Percentiles rank a stretch among this genome's conserved stretches.
Evolutionary conservation across 2,797 vertebrate genomes (phyloP).

Genomic region (Hipposideros larvatus): DNA sequence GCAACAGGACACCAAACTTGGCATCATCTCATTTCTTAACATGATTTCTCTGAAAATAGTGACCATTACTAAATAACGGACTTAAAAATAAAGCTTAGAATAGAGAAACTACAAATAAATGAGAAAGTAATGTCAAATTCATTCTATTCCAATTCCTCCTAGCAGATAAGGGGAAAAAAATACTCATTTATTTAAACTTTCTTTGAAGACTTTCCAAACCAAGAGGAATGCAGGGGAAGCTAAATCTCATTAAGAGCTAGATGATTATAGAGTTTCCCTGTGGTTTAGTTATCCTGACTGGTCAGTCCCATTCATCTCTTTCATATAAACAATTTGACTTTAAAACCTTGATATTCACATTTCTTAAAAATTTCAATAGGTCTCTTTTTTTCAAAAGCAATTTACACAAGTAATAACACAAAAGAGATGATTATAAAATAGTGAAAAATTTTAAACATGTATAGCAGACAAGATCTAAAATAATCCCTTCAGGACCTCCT

Average conservation of each 20-base stretch:
- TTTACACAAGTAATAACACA: background rate
- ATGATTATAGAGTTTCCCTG: background rate
- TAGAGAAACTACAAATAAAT: background rate
- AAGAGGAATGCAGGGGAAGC: background rate
- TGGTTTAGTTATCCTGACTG: background rate
- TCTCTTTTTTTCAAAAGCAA: background rate
- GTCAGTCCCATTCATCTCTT: background rate
- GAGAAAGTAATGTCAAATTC: background rate
- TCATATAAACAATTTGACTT: background rate
- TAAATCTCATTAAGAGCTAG: background rate
- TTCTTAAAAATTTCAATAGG: background rate
- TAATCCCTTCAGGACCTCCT: background rate
- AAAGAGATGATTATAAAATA: background rate
- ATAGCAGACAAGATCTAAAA: background rate
- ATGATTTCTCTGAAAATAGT: background rate
- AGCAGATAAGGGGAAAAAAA: background rate
- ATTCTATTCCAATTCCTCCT: background rate
- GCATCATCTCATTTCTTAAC: background rate
- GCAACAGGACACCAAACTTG: background rate
- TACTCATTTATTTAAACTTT: background rate
- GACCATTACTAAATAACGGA: background rate
- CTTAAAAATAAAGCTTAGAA: background rate
- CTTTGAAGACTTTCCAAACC: conserved; percentile 37
- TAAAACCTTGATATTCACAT: background rate
- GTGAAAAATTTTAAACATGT: background rate